A percentile compares a stretch with the other conserved stretches of the same genome.
Conservation (phyloP, 2,113 vertebrate genomes). For the Meriones unguiculatus region DNA sequence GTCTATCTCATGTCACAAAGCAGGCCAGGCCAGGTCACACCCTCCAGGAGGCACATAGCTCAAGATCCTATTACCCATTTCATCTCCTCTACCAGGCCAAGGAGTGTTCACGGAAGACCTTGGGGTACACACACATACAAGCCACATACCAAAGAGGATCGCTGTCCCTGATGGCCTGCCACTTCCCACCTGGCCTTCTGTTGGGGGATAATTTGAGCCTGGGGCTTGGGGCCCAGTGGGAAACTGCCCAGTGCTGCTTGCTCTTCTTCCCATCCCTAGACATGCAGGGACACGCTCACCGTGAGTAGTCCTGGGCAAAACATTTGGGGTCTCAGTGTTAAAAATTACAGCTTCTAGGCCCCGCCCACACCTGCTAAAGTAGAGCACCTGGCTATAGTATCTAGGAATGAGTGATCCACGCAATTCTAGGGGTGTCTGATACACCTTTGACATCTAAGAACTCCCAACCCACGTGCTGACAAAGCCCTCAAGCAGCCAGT, state of each 20-base stretch:
- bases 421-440: background rate
- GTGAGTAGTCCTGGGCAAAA: background rate
- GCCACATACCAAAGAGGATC: background rate
- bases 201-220: background rate
- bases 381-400: background rate
- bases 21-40: background rate
- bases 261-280: background rate
- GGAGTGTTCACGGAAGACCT: background rate
- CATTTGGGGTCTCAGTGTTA: background rate
- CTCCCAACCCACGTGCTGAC: background rate
- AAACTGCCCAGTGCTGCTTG: background rate
- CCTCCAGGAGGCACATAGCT: background rate
- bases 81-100: background rate
- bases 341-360: background rate
- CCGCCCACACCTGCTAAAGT: background rate
- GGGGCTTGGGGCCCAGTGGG: background rate
- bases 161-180: accelerated
- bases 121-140: background rate
- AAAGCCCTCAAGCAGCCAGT: background rate
- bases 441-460: background rate
- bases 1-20: background rate
- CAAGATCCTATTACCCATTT: background rate
- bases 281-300: background rate
- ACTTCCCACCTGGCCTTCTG: background rate
- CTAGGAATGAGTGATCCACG: background rate